Evolutionary conservation across 2,888 invertebrate genomes (phyloP).

Genomic region (Lepeophtheirus nordmannii): DNA sequence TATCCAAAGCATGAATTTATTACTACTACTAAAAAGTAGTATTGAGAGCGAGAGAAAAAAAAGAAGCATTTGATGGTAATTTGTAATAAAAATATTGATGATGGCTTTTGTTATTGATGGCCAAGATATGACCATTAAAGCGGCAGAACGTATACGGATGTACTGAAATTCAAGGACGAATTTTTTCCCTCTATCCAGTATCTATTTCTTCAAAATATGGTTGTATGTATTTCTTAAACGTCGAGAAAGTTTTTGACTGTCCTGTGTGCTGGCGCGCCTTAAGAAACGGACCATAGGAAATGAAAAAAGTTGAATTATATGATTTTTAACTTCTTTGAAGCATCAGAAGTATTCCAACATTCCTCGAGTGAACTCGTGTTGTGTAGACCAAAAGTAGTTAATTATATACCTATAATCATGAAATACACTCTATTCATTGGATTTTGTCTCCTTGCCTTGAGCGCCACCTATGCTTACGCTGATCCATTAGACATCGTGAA

Average conservation of each 20-base stretch:
- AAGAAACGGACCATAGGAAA: background rate
- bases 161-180: conserved; percentile 2
- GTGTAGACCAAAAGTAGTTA: background rate
- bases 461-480: background rate
- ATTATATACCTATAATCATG: background rate
- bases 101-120: too few relatives aligned
- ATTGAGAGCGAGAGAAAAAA: too few relatives aligned
- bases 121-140: background rate
- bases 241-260: conserved; percentile 1
- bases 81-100: too few relatives aligned
- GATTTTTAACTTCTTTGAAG: conserved; percentile 2
- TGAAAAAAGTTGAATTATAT: conserved; percentile 1
- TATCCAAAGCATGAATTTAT: too few relatives aligned
- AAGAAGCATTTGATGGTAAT: too few relatives aligned
- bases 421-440: background rate
- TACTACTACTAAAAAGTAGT: too few relatives aligned
- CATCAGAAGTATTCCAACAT: background rate
- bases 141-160: background rate
- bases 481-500: background rate
- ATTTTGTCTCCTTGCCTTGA: background rate
- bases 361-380: conserved; percentile 1
- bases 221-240: background rate
- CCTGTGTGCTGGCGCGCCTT: background rate
- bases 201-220: background rate
- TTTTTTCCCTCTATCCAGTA: background rate